phyloP scores from a whole-genome alignment of 2,888 invertebrate genomes.

The Atrina japonica region DNA sequence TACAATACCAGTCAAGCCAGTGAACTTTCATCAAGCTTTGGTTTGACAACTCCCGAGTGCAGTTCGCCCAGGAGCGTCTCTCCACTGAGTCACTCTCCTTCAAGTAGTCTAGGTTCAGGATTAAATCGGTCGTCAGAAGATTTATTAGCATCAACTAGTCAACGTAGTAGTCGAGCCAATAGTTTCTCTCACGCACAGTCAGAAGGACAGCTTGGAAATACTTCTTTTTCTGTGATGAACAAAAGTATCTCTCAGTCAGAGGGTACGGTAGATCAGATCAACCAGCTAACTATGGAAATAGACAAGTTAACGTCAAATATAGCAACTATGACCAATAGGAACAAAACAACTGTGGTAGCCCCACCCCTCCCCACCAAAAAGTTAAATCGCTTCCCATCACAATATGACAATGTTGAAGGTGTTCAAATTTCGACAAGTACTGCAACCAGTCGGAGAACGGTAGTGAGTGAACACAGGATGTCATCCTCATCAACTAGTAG shows the following conservation, averaged over 20 bases:
- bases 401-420: conserved; percentile 86
- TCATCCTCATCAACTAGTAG: conserved; percentile 65
- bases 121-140: conserved; percentile 87
- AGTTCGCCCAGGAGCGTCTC: conserved; percentile 54
- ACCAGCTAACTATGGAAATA: conserved; percentile 71
- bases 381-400: conserved; percentile 85
- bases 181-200: conserved; percentile 61
- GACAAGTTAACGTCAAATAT: conserved; percentile 71
- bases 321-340: conserved; percentile 58
- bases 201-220: conserved; percentile 52
- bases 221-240: conserved; percentile 45
- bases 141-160: conserved; percentile 49
- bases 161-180: conserved; percentile 42
- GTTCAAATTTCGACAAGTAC: conserved; percentile 46
- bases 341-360: conserved; percentile 75
- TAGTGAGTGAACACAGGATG: conserved; percentile 61
- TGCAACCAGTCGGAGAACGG: conserved; percentile 51
- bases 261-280: conserved; percentile 69
- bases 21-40: conserved; percentile 44
- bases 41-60: conserved; percentile 33
- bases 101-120: conserved; percentile 93
- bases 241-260: conserved; percentile 57
- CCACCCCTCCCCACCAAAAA: conserved; percentile 85
- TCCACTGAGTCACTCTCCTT: conserved; percentile 81
- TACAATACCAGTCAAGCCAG: conserved; percentile 32